phyloP scores from a whole-genome alignment of 1,140 invertebrate genomes.

The Popillia japonica region DNA sequence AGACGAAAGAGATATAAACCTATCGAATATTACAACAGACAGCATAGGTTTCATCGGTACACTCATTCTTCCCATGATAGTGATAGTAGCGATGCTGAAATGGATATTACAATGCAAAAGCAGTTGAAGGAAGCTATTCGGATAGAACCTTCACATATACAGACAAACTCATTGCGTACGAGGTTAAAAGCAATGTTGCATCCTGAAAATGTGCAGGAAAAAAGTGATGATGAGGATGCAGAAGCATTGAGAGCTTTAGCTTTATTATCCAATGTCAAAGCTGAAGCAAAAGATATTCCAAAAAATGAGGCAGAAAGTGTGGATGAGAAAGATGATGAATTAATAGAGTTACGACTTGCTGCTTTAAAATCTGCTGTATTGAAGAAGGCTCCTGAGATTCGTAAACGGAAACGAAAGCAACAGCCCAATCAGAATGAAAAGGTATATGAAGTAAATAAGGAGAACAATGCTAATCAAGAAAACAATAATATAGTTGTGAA shows the following conservation, averaged over 20 bases:
- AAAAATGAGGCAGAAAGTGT: constrained; percentile 42
- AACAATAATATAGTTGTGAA: constrained; percentile 24
- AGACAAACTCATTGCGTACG: constrained; percentile 44
- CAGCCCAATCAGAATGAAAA: constrained; percentile 6
- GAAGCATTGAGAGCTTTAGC: constrained; percentile 37
- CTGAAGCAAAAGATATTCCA: background rate
- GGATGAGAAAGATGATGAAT: constrained; percentile 52
- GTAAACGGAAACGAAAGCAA: constrained; percentile 44
- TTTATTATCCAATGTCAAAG: constrained; percentile 30
- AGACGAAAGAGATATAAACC: constrained; percentile 32
- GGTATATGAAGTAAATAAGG: constrained; percentile 25
- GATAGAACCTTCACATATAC: constrained; percentile 43
- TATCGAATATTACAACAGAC: background rate
- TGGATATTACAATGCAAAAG: constrained; percentile 41
- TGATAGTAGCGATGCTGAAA: constrained; percentile 19
- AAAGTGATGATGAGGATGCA: constrained; percentile 38
- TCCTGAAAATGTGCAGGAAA: constrained; percentile 17
- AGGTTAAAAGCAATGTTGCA: constrained; percentile 47
- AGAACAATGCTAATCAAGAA: constrained; percentile 41
- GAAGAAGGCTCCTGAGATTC: constrained; percentile 55
- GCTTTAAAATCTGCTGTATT: constrained; percentile 57
- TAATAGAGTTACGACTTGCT: constrained; percentile 55
- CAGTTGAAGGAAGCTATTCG: constrained; percentile 55
- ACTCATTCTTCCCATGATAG: background rate
- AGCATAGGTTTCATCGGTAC: background rate